These are phyloP conservation scores for Leptatherina wallacei DNA, from an alignment of 2,797 vertebrate species.

Conservation along the genomic window DNA sequence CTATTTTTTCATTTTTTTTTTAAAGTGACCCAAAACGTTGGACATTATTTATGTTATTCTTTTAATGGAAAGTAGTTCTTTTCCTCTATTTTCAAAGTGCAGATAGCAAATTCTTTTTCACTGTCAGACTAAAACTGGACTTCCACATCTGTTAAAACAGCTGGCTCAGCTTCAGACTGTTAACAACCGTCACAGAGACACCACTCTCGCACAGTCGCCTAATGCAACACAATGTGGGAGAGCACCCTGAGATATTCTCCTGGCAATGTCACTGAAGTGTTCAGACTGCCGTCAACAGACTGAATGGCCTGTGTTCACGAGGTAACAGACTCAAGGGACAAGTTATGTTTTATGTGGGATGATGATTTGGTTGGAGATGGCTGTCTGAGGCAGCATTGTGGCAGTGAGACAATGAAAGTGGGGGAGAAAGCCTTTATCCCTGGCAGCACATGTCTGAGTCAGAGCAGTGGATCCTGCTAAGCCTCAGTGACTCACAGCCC, in stretches of 20 bases:
- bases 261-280: constrained; percentile 44
- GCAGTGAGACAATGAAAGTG: constrained; percentile 69
- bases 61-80: not conserved
- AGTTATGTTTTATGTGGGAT: constrained; percentile 52
- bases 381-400: constrained; percentile 69
- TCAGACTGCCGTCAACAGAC: constrained; percentile 60
- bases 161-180: constrained; percentile 75
- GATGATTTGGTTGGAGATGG: constrained; percentile 59
- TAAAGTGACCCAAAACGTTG: constrained; percentile 17
- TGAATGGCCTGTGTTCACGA: constrained; percentile 48
- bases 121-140: constrained; percentile 53
- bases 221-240: constrained; percentile 69
- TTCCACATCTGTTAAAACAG: constrained; percentile 58
- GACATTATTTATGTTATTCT: constrained; percentile 12
- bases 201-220: constrained; percentile 57
- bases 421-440: constrained; percentile 70
- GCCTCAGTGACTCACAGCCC: constrained; percentile 80
- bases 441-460: constrained; percentile 80
- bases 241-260: constrained; percentile 61
- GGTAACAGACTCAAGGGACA: constrained; percentile 51
- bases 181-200: constrained; percentile 75
- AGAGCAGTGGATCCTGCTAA: constrained; percentile 82
- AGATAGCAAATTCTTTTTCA: constrained; percentile 49
- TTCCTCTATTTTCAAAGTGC: constrained; percentile 39
- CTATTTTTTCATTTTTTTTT: constrained; percentile 30